Conservation (phyloP, 2,888 invertebrate species). For the Dolichopus griseipennis region DNA sequence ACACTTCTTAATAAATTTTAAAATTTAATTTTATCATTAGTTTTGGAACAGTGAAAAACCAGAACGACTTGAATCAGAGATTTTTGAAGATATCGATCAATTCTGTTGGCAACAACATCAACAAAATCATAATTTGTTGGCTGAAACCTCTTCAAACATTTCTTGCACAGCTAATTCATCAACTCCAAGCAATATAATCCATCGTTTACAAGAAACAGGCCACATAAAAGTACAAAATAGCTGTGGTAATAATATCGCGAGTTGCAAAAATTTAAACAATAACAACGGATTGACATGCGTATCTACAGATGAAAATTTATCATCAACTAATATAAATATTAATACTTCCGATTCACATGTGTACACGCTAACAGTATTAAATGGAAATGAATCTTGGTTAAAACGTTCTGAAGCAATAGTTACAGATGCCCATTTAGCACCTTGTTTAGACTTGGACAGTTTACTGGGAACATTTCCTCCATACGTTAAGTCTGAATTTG, state of each 20-base stretch:
- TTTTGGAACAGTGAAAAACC: conserved; percentile 51
- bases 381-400: conserved; percentile 62
- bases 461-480: conserved; percentile 64
- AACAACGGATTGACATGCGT: background rate
- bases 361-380: conserved; percentile 78
- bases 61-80: conserved; percentile 61
- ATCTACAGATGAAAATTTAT: background rate
- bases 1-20: too few relatives aligned
- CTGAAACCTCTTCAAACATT: conserved; percentile 43
- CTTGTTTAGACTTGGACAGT: conserved; percentile 66
- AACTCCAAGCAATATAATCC: conserved; percentile 29
- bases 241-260: background rate
- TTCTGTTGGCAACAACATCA: conserved; percentile 68
- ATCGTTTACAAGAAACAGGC: conserved; percentile 30
- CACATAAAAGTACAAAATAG: conserved; percentile 25
- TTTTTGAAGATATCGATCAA: conserved; percentile 76
- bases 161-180: conserved; percentile 45
- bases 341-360: conserved; percentile 60
- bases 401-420: conserved; percentile 50
- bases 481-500: conserved; percentile 64
- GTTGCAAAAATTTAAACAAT: background rate
- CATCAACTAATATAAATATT: background rate
- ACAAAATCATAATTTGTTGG: conserved; percentile 43
- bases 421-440: conserved; percentile 45
- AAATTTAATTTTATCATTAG: conserved; percentile 25